Evolutionary conservation across 2,113 vertebrate species (phyloP).

Genomic region (Leptobrachium leishanense): DNA sequence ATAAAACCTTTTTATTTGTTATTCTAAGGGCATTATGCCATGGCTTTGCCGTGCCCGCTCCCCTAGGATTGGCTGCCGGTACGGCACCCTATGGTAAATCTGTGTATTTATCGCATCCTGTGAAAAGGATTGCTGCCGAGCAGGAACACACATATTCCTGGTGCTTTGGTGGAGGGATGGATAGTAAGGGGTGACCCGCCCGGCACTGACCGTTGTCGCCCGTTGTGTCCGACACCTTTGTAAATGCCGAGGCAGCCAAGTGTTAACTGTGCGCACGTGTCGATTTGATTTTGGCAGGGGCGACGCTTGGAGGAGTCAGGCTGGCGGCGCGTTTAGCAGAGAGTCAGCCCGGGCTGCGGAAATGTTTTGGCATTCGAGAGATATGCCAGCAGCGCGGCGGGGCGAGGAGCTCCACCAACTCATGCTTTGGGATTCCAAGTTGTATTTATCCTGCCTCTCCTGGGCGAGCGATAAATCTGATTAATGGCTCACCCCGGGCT

Average conservation of each 20-base stretch:
- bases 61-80: too few relatives aligned
- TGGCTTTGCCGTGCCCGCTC: too few relatives aligned
- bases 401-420: background rate
- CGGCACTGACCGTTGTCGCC: too few relatives aligned
- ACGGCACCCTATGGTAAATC: too few relatives aligned
- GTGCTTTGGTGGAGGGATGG: too few relatives aligned
- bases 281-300: background rate
- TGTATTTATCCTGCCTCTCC: slow-evolving; percentile 19
- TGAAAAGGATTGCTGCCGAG: too few relatives aligned
- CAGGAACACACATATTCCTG: too few relatives aligned
- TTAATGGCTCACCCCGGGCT: slow-evolving; percentile 18
- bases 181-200: too few relatives aligned
- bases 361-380: background rate
- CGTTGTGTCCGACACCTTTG: too few relatives aligned
- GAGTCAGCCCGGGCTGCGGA: background rate
- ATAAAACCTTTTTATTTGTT: too few relatives aligned
- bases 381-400: background rate
- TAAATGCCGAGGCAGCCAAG: background rate
- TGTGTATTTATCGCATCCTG: too few relatives aligned
- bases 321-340: background rate
- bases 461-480: slow-evolving; percentile 17
- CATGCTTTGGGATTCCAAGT: slow-evolving; percentile 14
- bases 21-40: too few relatives aligned
- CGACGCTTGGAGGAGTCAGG: background rate
- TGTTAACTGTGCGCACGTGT: background rate